Base-by-base conservation (phyloP, 2,797 vertebrate genomes). In the Artibeus jamaicensis region DNA sequence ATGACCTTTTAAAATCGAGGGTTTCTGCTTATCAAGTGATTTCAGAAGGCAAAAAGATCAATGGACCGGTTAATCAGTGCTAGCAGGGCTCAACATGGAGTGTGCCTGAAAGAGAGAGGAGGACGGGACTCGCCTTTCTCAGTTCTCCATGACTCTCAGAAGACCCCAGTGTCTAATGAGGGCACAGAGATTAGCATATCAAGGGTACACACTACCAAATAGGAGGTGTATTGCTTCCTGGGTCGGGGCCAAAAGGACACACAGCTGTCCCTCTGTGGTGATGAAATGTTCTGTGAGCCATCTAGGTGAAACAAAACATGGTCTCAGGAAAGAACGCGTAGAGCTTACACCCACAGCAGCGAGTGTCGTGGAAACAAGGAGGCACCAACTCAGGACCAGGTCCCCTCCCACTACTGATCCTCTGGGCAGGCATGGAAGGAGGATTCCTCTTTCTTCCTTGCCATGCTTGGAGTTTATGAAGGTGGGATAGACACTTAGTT, bases 131-230 rank as follows among this genome's bases (percentile, higher is more conserved):
- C 5, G 15, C 21, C 24, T 83, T 50, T 48, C 11, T 22, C 15
- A 37, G 14, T n/a, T 57, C 34, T 81, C 81, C 10, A 0, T 8
- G 65, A 53, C 48, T 76, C 48, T 78, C 26, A 18, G 46, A 87
- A 16, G 32, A n/a, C 10, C 53, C 34, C 2, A 0, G 0, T 15
- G 77, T 48, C 37, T 18, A 6, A 71, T 1, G 7, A n/a, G 32
- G 89, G 29, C 21, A n/a, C 0, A 46, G 44, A 65, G 37, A 24
- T 32, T 50, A 50, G 34, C 21, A 19, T 29, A 53, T 46, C 76
- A 37, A 79, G 34, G n/a, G 7, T 26, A 55, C 50, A 26, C 9
- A 22, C 50, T 39, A 39, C 34, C 22, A 89, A 57, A 34, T 21
- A 22, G 26, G 37, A 73, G 71, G 57, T 39, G 5, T 24, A 50